Conservation (phyloP, 2,797 vertebrate species). For the Lacerta bilineata region DNA sequence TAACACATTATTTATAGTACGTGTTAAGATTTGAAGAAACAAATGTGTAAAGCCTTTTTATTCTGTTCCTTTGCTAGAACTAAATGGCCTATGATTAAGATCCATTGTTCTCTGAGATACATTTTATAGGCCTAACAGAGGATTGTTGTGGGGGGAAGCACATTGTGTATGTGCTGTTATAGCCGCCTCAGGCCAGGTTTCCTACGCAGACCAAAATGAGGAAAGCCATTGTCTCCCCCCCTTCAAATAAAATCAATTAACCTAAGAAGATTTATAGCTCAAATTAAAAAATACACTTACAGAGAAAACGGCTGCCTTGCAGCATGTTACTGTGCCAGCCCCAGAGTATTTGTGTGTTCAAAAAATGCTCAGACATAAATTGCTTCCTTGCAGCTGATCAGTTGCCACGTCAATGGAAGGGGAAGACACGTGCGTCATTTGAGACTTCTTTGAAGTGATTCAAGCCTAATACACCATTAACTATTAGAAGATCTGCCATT, state of each 20-base stretch:
- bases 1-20: slow-evolving; percentile 11
- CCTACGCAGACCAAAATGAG: slow-evolving; percentile 7
- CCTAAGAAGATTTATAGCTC: slow-evolving; percentile 42
- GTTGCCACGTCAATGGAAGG: not conserved
- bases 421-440: slow-evolving; percentile 44
- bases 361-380: slow-evolving; percentile 26
- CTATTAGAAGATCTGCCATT: slow-evolving; percentile 29
- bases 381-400: slow-evolving; percentile 30
- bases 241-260: slow-evolving; percentile 31
- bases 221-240: not conserved
- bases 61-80: not conserved
- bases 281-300: slow-evolving; percentile 48
- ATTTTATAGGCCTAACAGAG: slow-evolving; percentile 23
- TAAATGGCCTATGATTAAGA: slow-evolving; percentile 42
- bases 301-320: slow-evolving; percentile 6
- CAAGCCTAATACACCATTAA: slow-evolving; percentile 49
- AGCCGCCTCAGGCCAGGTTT: slow-evolving; percentile 35
- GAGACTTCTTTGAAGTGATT: slow-evolving; percentile 50
- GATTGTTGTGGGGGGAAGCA: not conserved
- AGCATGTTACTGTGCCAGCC: slow-evolving; percentile 40
- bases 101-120: slow-evolving; percentile 30
- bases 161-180: slow-evolving; percentile 6
- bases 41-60: slow-evolving; percentile 19
- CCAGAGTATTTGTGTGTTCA: not conserved
- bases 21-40: slow-evolving; percentile 21